Conservation (phyloP, 2,113 vertebrate genomes). For the Lontra canadensis region DNA sequence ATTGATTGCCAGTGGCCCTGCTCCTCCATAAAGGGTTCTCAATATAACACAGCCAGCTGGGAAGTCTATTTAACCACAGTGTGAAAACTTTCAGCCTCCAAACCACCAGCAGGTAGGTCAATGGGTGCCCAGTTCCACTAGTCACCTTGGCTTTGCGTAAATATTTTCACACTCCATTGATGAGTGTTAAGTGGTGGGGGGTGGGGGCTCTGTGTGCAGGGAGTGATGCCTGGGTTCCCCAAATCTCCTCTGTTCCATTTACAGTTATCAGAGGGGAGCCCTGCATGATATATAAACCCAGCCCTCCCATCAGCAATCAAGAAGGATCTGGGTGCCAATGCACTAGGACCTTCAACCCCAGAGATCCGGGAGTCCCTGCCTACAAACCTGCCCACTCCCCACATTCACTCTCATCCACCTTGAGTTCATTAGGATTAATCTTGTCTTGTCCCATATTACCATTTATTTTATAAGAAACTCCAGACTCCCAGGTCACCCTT, state of each 20-base stretch:
- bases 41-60: not conserved
- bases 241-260: not conserved
- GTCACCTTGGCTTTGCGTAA: not conserved
- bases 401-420: not conserved
- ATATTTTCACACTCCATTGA: not conserved
- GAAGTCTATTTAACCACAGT: not conserved
- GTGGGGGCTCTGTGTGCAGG: too few relatives aligned
- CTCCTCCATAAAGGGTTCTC: not conserved
- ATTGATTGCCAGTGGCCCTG: not conserved
- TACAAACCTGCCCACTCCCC: not conserved
- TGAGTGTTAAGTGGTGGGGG: too few relatives aligned
- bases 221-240: not conserved
- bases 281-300: not conserved
- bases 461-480: not conserved
- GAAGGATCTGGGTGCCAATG: accelerated
- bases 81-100: not conserved
- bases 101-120: not conserved
- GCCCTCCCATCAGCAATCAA: accelerated
- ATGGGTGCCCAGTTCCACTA: not conserved
- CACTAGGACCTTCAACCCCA: not conserved
- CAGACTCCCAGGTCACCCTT: not conserved
- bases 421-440: not conserved
- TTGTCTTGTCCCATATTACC: not conserved
- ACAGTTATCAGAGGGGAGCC: not conserved
- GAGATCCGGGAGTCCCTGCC: not conserved